These are phyloP conservation scores for Panagrolaimus sp. DNA, from an alignment of 1,140 invertebrate genomes.

Conservation along the genomic window DNA sequence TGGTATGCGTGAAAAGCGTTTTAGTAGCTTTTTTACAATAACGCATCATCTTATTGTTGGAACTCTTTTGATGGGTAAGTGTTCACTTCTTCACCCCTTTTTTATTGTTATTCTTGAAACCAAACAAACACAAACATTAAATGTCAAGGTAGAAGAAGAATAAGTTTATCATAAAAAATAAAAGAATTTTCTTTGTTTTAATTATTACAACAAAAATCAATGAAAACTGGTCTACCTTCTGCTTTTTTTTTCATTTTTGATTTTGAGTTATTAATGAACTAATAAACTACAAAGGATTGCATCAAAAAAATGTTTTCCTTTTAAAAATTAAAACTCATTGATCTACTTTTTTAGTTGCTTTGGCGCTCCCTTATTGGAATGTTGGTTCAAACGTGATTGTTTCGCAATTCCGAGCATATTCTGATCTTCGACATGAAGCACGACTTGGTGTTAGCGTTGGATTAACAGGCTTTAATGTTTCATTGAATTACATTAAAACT, in stretches of 20 bases:
- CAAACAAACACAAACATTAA: no score
- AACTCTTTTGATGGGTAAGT: conserved; percentile 37
- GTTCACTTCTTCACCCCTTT: conserved; percentile 7
- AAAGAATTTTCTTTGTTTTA: no score
- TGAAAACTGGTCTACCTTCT: conserved; percentile 23
- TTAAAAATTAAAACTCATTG: background rate
- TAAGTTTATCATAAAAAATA: no score
- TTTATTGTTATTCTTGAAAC: no score
- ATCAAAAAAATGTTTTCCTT: no score
- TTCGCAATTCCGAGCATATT: conserved; percentile 85
- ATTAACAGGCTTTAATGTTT: conserved; percentile 87
- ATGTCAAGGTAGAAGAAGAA: no score
- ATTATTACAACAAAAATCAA: background rate
- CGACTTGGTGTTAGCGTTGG: conserved; percentile 85
- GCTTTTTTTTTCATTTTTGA: conserved; percentile 13
- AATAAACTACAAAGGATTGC: conserved; percentile 6
- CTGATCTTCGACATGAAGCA: conserved; percentile 77
- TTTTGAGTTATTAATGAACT: no score
- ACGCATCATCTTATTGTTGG: conserved; percentile 39
- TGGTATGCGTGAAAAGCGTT: conserved; percentile 44
- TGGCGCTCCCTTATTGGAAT: conserved; percentile 70
- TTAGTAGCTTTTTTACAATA: conserved; percentile 36
- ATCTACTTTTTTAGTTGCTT: conserved; percentile 29
- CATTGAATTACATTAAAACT: conserved; percentile 69
- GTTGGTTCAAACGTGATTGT: conserved; percentile 75